A percentile compares a stretch with the other conserved stretches of the same genome.
These are phyloP conservation scores for Sander vitreus DNA, from an alignment of 2,113 vertebrate species.

Conservation along the genomic window DNA sequence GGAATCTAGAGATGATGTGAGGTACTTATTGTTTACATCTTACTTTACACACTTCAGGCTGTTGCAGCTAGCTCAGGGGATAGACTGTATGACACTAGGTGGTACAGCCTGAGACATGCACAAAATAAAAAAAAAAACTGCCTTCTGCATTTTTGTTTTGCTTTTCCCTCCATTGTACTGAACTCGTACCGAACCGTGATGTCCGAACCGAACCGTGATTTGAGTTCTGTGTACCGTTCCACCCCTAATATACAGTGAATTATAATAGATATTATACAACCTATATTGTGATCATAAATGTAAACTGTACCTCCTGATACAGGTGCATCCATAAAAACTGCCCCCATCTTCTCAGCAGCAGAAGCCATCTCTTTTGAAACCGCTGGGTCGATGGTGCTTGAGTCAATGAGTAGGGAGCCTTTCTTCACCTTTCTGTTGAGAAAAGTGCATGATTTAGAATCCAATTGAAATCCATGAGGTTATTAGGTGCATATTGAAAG, in stretches of 20 bases:
- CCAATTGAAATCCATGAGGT: background rate
- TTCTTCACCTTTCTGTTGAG: slow-evolving; percentile 95
- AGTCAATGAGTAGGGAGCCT: slow-evolving; percentile 97
- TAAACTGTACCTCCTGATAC: slow-evolving; percentile 93
- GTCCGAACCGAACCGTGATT: too few species aligned
- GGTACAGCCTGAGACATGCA: too few species aligned
- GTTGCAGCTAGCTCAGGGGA: too few species aligned
- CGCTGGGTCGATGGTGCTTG: slow-evolving; percentile 96
- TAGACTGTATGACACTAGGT: too few species aligned
- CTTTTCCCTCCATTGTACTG: too few species aligned
- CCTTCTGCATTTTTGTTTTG: too few species aligned
- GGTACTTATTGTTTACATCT: too few species aligned
- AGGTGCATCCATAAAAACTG: slow-evolving; percentile 98
- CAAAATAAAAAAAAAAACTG: too few species aligned
- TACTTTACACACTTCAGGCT: too few species aligned
- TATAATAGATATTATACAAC: background rate
- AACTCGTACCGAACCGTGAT: too few species aligned
- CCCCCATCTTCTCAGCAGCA: slow-evolving; percentile 95
- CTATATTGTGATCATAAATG: background rate
- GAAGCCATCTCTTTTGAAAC: slow-evolving; percentile 95
- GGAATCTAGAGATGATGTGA: too few species aligned
- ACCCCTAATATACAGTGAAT: background rate
- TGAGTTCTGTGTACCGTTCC: too few species aligned
- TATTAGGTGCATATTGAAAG: background rate
- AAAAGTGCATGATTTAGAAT: background rate